Evolutionary conservation across 2,113 vertebrate species (phyloP).

Genomic region (Rhea americana): DNA sequence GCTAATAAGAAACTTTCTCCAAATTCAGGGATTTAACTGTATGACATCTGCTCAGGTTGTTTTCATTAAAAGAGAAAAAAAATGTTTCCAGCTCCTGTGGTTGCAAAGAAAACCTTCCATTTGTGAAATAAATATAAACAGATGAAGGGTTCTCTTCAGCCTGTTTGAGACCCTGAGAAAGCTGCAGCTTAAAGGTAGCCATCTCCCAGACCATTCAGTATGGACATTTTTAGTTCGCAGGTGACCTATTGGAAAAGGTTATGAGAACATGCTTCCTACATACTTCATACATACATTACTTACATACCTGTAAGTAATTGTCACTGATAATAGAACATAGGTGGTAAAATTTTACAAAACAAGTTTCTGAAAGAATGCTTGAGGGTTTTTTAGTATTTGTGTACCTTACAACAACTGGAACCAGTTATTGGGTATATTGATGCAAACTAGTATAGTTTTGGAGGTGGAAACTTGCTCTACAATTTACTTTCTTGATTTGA

Average conservation of each 20-base stretch:
- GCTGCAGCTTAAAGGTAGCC: background rate
- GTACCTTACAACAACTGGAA: background rate
- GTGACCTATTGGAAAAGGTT: background rate
- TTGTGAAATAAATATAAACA: constrained; percentile 4
- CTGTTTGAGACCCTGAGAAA: background rate
- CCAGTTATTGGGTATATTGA: background rate
- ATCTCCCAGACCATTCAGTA: background rate
- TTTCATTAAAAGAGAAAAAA: background rate
- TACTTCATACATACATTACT: too few relatives aligned
- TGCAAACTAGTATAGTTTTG: background rate
- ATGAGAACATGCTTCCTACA: background rate
- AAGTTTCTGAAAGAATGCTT: background rate
- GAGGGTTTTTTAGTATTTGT: background rate
- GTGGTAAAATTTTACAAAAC: background rate
- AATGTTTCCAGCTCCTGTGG: background rate
- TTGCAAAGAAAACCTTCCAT: constrained; percentile 27
- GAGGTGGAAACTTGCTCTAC: background rate
- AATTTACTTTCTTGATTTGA: background rate
- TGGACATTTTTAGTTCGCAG: fast-evolving
- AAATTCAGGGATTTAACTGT: background rate
- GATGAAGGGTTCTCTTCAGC: background rate
- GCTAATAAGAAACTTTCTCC: background rate
- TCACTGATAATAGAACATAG: background rate
- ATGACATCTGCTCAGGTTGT: background rate
- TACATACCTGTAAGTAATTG: background rate